Conservation (phyloP, 1,140 invertebrate genomes). For the Bombus fervidus region DNA sequence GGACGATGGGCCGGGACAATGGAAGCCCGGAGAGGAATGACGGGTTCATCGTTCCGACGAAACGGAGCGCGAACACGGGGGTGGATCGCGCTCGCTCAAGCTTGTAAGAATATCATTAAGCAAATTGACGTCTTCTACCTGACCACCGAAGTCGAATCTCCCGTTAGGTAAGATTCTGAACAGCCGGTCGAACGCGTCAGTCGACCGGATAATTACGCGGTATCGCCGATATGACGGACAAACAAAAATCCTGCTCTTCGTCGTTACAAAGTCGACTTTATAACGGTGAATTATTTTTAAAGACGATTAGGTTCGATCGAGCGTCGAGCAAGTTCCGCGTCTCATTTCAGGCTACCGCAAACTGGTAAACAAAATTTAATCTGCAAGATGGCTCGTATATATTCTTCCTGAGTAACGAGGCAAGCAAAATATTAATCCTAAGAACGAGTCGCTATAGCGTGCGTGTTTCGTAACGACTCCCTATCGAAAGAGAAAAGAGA, state of each 20-base stretch:
- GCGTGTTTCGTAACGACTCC: accelerated
- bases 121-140: conserved; percentile 61
- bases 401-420: background rate
- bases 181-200: background rate
- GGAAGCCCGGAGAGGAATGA: conserved; percentile 22
- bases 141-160: conserved; percentile 54
- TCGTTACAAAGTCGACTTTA: background rate
- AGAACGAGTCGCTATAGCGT: no score
- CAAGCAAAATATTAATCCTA: no score
- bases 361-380: background rate
- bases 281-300: background rate
- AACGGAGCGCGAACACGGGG: conserved; percentile 46
- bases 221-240: conserved; percentile 14
- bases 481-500: no score
- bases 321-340: no score
- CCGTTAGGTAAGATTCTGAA: background rate
- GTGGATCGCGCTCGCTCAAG: background rate
- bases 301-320: background rate
- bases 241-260: background rate
- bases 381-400: accelerated
- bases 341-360: accelerated
- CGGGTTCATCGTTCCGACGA: conserved; percentile 34
- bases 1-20: conserved; percentile 50
- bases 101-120: conserved; percentile 44
- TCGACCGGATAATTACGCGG: conserved; percentile 13